Evolutionary conservation across 2,797 vertebrate genomes (phyloP).

Genomic region (Graptemys geographica): DNA sequence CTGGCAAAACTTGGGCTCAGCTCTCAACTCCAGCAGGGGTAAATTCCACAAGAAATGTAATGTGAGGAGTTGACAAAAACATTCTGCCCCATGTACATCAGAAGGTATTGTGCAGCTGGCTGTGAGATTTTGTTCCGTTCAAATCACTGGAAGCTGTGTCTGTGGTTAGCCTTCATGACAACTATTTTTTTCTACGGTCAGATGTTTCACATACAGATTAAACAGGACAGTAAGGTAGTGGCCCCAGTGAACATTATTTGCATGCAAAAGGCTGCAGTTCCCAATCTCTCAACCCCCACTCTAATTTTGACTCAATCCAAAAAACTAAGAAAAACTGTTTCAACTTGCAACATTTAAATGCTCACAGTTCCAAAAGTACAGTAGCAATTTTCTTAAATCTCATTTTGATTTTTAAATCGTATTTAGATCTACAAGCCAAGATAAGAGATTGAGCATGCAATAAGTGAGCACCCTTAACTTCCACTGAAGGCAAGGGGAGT

Average conservation of each 20-base stretch:
- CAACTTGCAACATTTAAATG: background rate
- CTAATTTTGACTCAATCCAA: background rate
- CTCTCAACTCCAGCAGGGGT: constrained; percentile 25
- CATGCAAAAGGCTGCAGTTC: background rate
- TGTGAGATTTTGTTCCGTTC: background rate
- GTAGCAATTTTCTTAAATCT: background rate
- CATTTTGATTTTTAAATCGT: background rate
- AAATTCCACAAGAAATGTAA: constrained; percentile 15
- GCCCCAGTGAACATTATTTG: background rate
- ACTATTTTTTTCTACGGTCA: background rate
- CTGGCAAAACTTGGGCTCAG: constrained; percentile 41
- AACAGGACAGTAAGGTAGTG: background rate
- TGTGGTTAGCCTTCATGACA: background rate
- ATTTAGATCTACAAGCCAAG: background rate
- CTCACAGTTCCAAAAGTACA: background rate
- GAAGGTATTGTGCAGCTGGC: background rate
- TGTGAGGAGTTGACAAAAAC: background rate
- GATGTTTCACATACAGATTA: background rate
- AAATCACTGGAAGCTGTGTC: background rate
- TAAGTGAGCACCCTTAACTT: background rate
- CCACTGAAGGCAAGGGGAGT: background rate
- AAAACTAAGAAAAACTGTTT: background rate
- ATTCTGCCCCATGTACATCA: constrained; percentile 4
- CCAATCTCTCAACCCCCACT: background rate
- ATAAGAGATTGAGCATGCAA: background rate